A percentile compares a stretch with the other conserved stretches of the same genome.
Conservation (phyloP, 2,888 invertebrate genomes). For the Ochlodes sylvanus region DNA sequence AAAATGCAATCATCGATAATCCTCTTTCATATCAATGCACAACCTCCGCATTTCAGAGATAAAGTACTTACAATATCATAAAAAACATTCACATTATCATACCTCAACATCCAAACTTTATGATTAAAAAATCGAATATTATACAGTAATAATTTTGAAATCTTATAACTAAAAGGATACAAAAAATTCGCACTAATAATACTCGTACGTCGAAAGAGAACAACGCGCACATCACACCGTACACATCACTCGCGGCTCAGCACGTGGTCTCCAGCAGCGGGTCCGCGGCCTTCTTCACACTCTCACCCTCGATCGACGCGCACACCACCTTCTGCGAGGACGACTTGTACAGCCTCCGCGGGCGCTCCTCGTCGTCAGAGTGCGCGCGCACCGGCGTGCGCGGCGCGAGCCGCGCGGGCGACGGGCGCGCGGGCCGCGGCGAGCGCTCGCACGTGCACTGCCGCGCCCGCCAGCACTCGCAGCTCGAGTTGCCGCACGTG, state of each 20-base stretch:
- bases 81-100: slow-evolving; percentile 64
- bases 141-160: slow-evolving; percentile 81
- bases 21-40: slow-evolving; percentile 66
- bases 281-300: slow-evolving; percentile 53
- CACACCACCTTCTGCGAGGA: slow-evolving; percentile 59
- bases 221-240: slow-evolving; percentile 54
- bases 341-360: slow-evolving; percentile 64
- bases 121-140: slow-evolving; percentile 62
- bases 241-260: slow-evolving; percentile 48
- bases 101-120: slow-evolving; percentile 56
- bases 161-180: slow-evolving; percentile 78
- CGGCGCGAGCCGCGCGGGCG: slow-evolving; percentile 48
- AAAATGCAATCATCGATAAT: slow-evolving; percentile 51
- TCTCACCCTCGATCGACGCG: slow-evolving; percentile 49
- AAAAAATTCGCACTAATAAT: slow-evolving; percentile 82
- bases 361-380: slow-evolving; percentile 63
- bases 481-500: slow-evolving; percentile 59
- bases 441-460: slow-evolving; percentile 43
- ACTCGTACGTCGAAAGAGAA: slow-evolving; percentile 66
- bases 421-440: slow-evolving; percentile 46
- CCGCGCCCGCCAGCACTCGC: slow-evolving; percentile 58
- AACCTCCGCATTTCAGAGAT: slow-evolving; percentile 71
- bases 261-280: slow-evolving; percentile 78
- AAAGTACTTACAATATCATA: slow-evolving; percentile 66
- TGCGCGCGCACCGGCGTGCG: slow-evolving; percentile 55